Evolutionary conservation across 2,797 vertebrate genomes (phyloP).

Genomic region (Phaenicophaeus curvirostris): DNA sequence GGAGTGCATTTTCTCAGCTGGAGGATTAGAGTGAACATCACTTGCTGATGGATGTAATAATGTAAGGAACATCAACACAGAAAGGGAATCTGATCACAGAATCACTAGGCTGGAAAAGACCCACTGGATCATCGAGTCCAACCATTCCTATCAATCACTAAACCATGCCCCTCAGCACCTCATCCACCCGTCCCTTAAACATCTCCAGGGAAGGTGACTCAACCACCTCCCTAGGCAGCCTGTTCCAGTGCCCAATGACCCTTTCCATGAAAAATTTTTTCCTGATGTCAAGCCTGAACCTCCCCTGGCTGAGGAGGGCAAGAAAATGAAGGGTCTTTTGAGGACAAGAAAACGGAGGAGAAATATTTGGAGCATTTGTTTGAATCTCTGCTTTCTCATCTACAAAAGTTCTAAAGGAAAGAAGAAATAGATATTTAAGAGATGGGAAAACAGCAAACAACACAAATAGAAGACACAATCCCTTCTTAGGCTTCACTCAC

Average conservation of each 20-base stretch:
- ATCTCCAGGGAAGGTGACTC: too few species aligned
- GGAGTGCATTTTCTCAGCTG: not conserved
- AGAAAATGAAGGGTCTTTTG: too few species aligned
- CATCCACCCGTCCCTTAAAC: too few species aligned
- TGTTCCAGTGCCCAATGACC: too few species aligned
- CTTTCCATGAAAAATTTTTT: too few species aligned
- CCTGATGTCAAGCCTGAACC: too few species aligned
- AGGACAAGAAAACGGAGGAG: not conserved
- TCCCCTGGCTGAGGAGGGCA: too few species aligned
- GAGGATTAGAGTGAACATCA: not conserved
- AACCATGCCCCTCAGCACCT: too few species aligned
- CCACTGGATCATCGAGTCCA: too few species aligned
- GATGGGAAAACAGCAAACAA: not conserved
- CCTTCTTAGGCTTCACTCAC: slow-evolving; percentile 67
- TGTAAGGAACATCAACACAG: not conserved
- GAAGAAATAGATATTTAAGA: not conserved
- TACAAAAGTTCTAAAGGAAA: not conserved
- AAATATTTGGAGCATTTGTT: not conserved
- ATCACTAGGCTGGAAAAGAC: too few species aligned
- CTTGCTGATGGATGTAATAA: not conserved
- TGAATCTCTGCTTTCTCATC: not conserved
- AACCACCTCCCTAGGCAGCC: too few species aligned
- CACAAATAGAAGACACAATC: not conserved
- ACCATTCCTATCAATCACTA: too few species aligned
- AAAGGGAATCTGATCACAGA: not conserved